Base-by-base conservation (phyloP, 2,888 invertebrate species). In the Sinelater perroti region DNA sequence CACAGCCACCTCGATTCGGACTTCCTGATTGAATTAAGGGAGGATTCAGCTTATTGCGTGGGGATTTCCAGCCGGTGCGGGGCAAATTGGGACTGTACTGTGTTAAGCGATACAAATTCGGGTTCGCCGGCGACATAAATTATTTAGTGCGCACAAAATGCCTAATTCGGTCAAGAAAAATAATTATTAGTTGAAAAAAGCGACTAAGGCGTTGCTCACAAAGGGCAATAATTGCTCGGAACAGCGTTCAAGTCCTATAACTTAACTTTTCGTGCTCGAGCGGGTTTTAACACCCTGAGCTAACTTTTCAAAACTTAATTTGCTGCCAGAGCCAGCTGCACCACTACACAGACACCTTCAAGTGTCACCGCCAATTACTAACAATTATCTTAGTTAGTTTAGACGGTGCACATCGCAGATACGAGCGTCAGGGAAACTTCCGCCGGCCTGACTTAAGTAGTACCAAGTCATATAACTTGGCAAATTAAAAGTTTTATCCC, bases 361-460 rank as follows among this genome's bases (percentile, higher is more conserved):
- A 69, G 70, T 71, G 73, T 72, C 72, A 72, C 72, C 72, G 67
- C 72, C 72, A 73, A 74, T 74, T 74, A 73, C 67, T 64, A 69
- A 68, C 74, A 73, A 74, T 74, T 74, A 74, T 72, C 70, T 65
- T 70, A 72, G 70, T 73, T 72, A 70, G 69, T 69, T 66, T 62
- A 65, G 64, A 64, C 62, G 52, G 60, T 57, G 58, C 63, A 53
- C 42, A 49, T 56, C 56, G 50, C 56, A 55, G 58, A 52, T 50
- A 60, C 57, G 47, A 55, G 56, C 56, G 40, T 49, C 46, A 51
- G 38, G 42, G 33, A 28, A 31, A 11, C 42, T 21, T 26, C 45
- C 50, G 36, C 21, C 49, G 14, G 35, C n/a, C n/a, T n/a, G n/a
- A n/a, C n/a, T n/a, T n/a, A n/a, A n/a, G n/a, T 24, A 35, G 49